Percentiles rank a stretch among this genome's conserved stretches.
These are phyloP conservation scores for Trissonchulus latispiculum DNA, from an alignment of 2,888 invertebrate species.

Conservation along the genomic window DNA sequence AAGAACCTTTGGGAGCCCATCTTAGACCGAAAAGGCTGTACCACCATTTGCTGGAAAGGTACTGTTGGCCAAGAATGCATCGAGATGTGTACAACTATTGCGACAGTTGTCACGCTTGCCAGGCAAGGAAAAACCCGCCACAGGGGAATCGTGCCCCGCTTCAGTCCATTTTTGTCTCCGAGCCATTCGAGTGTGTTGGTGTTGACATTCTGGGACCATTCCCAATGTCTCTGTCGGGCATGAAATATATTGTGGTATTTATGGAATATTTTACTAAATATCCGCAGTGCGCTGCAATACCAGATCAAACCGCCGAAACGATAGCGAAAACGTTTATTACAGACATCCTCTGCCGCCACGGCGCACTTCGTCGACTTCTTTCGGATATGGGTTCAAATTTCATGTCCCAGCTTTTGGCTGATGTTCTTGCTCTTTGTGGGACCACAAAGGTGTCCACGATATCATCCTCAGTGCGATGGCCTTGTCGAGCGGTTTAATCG, in stretches of 20 bases:
- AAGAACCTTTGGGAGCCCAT: slow-evolving; percentile 27
- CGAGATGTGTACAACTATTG: slow-evolving; percentile 23
- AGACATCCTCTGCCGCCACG: too few relatives aligned
- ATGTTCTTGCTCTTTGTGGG: background rate
- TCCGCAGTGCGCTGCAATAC: too few relatives aligned
- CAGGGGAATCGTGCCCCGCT: too few relatives aligned
- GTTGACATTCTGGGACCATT: slow-evolving; percentile 32
- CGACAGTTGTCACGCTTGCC: slow-evolving; percentile 26
- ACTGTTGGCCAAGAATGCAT: slow-evolving; percentile 28
- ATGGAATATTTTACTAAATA: too few relatives aligned
- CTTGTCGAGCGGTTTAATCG: too few relatives aligned
- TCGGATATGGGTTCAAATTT: slow-evolving; percentile 3
- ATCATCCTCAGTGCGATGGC: too few relatives aligned
- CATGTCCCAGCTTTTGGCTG: background rate
- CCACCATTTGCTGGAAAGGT: slow-evolving; percentile 20
- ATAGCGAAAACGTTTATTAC: too few relatives aligned
- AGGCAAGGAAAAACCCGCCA: slow-evolving; percentile 22
- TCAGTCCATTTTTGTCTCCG: slow-evolving; percentile 20
- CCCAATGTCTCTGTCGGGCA: slow-evolving; percentile 22
- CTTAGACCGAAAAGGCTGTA: slow-evolving; percentile 27
- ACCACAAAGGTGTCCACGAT: slow-evolving; percentile 16
- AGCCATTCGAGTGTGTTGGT: slow-evolving; percentile 30
- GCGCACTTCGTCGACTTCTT: background rate
- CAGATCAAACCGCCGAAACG: too few relatives aligned
- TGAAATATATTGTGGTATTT: slow-evolving; percentile 30